phyloP scores from a whole-genome alignment of 2,797 vertebrate species.

The Tokudaia tokunoshimensis region DNA sequence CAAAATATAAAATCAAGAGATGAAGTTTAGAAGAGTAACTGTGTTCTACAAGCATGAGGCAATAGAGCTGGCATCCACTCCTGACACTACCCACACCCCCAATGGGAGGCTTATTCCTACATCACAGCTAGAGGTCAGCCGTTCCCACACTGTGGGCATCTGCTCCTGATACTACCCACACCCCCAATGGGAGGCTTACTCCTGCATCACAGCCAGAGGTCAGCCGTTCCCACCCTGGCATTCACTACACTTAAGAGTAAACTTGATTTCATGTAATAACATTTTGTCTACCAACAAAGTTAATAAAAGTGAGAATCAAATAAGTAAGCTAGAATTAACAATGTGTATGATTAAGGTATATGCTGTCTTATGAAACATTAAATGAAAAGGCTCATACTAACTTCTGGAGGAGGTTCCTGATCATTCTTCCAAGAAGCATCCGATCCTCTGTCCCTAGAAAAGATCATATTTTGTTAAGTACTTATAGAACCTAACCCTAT shows the following conservation, averaged over 20 bases:
- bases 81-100: not conserved
- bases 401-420: conserved; percentile 95
- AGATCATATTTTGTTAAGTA: not conserved
- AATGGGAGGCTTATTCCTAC: no score
- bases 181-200: not conserved
- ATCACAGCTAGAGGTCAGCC: no score
- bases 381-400: conserved; percentile 79
- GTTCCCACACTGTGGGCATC: no score
- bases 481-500: not conserved
- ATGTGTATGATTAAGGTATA: not conserved
- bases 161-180: no score
- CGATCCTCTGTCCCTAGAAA: conserved; percentile 93
- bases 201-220: not conserved
- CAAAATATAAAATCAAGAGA: conserved; percentile 8
- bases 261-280: not conserved
- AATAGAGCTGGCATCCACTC: not conserved
- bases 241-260: not conserved
- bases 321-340: not conserved
- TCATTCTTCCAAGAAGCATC: conserved; percentile 99
- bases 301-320: conserved; percentile 37
- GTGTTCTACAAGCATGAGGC: not conserved
- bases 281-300: conserved; percentile 13
- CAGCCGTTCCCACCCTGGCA: not conserved
- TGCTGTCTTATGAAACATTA: not conserved
- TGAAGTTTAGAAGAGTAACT: not conserved